phyloP scores from a whole-genome alignment of 1,140 invertebrate genomes.

The Bathynomus jamesi region DNA sequence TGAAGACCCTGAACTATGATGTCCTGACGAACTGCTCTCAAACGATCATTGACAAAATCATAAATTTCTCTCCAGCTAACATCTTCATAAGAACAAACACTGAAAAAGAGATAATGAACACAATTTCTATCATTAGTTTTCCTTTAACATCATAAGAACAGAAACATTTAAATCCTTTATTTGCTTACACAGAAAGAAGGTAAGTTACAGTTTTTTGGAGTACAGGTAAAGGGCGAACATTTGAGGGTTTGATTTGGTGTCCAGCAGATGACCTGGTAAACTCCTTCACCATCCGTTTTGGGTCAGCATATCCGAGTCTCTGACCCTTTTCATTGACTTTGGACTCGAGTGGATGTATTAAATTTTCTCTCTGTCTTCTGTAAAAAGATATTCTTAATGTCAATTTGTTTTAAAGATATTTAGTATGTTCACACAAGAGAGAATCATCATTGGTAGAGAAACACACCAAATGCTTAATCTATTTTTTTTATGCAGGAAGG shows the following conservation, averaged over 20 bases:
- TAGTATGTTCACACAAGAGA: too few species aligned
- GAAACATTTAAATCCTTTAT: too few species aligned
- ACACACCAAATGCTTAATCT: too few species aligned
- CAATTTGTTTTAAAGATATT: neutral
- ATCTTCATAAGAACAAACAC: conserved; percentile 16
- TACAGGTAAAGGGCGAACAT: conserved; percentile 26
- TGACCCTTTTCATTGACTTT: neutral
- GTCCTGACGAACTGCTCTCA: conserved; percentile 27
- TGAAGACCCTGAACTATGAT: conserved; percentile 26
- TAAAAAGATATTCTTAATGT: too few species aligned
- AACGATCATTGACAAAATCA: conserved; percentile 27
- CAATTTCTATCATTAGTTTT: too few species aligned
- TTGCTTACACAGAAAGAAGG: conserved; percentile 23
- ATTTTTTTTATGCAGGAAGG: too few species aligned
- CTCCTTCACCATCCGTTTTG: conserved; percentile 29
- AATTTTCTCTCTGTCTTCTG: neutral
- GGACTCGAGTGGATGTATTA: neutral
- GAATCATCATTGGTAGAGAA: too few species aligned
- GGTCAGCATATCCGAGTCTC: conserved; percentile 6
- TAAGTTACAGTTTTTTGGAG: conserved; percentile 27
- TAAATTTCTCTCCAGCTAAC: conserved; percentile 10
- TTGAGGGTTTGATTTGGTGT: conserved; percentile 23
- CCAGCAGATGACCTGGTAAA: conserved; percentile 32
- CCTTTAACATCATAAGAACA: too few species aligned
- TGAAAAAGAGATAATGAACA: neutral